These are phyloP conservation scores for Pogonophryne albipinna DNA, from an alignment of 2,797 vertebrate species.

Conservation along the genomic window DNA sequence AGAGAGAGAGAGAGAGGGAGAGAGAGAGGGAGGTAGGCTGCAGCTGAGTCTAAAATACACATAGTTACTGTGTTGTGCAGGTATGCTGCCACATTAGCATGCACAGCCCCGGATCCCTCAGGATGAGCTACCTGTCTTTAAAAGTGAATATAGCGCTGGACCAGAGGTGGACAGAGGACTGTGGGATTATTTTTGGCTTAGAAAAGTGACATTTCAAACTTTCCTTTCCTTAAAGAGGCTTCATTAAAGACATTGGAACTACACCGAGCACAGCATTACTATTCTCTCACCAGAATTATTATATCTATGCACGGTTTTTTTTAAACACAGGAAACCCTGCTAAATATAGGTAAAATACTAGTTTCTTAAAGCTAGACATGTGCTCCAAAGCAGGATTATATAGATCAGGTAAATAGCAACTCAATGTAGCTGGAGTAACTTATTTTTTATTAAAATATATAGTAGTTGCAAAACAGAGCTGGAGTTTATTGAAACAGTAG, in stretches of 20 bases:
- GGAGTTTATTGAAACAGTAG: no score
- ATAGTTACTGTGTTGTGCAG: slow-evolving; percentile 32
- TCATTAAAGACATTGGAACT: slow-evolving; percentile 11
- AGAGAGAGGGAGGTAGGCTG: not conserved
- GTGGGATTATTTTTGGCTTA: slow-evolving; percentile 18
- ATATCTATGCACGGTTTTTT: no score
- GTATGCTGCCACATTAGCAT: slow-evolving; percentile 45
- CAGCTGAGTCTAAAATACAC: slow-evolving; percentile 46
- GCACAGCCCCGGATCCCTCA: slow-evolving; percentile 29
- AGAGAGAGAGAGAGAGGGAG: not conserved
- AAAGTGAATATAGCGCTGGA: slow-evolving; percentile 21
- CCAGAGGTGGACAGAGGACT: slow-evolving; percentile 37
- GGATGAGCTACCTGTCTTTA: slow-evolving; percentile 40
- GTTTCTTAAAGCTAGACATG: no score
- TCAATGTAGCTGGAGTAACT: no score
- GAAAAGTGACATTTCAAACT: slow-evolving; percentile 22
- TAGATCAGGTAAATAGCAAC: no score
- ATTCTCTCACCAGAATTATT: no score
- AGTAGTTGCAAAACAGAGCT: no score
- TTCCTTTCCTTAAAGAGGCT: not conserved
- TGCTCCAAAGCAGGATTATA: no score
- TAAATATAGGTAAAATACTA: no score
- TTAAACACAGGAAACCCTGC: no score
- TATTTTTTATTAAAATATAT: no score
- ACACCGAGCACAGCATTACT: not conserved